Evolutionary conservation across 2,797 vertebrate species (phyloP).

Genomic region (Naso thynnoides): DNA sequence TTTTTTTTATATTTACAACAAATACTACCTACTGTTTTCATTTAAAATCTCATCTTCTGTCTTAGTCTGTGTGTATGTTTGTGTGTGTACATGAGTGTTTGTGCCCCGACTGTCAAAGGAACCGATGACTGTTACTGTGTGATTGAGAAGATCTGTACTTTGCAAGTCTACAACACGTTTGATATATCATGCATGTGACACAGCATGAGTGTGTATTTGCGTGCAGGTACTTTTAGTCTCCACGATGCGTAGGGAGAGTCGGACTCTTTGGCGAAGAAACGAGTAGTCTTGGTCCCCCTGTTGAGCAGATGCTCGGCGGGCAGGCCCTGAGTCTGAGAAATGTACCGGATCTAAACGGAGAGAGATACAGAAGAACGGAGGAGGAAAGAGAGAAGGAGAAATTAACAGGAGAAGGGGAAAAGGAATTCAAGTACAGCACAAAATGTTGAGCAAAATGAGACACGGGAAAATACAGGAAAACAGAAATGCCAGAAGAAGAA

Average conservation of each 20-base stretch:
- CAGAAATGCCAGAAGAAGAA: neutral
- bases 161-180: neutral
- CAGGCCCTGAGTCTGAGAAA: conserved; percentile 98
- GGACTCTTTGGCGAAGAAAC: conserved; percentile 95
- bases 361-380: neutral
- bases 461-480: neutral
- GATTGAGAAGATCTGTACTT: neutral
- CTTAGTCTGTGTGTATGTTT: neutral
- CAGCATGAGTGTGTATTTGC: neutral
- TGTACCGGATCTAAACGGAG: conserved; percentile 93
- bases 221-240: conserved; percentile 92
- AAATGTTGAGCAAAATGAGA: neutral
- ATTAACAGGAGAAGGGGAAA: neutral
- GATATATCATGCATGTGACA: neutral
- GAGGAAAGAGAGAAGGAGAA: neutral
- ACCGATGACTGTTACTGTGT: no score
- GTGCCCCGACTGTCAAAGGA: no score
- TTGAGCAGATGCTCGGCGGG: conserved; percentile 94
- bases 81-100: no score
- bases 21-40: no score
- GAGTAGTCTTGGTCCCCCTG: conserved; percentile 95
- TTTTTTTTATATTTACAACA: no score
- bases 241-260: conserved; percentile 92
- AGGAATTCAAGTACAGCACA: neutral
- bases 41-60: neutral